Percentiles rank a stretch among this genome's conserved stretches.
These are phyloP conservation scores for Phrynosoma platyrhinos DNA, from an alignment of 2,113 vertebrate species.

Conservation along the genomic window DNA sequence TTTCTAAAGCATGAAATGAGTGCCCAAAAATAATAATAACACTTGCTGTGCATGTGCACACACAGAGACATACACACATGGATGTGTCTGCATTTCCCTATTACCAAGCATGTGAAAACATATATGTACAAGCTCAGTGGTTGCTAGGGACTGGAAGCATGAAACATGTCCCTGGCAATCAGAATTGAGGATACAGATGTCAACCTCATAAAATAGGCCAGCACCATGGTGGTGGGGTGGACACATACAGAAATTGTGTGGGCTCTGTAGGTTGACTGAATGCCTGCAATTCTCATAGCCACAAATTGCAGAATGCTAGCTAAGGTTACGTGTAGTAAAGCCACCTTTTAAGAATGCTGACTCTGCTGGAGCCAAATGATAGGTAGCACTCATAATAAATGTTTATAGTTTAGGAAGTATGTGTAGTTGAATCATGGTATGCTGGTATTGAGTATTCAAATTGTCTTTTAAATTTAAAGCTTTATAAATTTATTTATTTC, in stretches of 20 bases:
- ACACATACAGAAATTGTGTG: not conserved
- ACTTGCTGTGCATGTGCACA: too few species aligned
- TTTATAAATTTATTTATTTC: constrained; percentile 42
- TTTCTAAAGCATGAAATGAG: not conserved
- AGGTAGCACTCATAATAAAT: not conserved
- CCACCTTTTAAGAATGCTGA: not conserved
- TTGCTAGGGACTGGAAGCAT: not conserved
- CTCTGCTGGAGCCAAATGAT: not conserved
- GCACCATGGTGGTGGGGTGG: not conserved
- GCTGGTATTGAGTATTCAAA: not conserved
- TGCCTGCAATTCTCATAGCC: not conserved
- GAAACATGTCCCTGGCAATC: not conserved
- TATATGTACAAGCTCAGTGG: too few species aligned
- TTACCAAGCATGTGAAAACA: too few species aligned
- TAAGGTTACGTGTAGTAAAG: not conserved
- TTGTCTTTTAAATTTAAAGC: not conserved
- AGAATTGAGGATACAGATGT: not conserved
- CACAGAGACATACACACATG: too few species aligned
- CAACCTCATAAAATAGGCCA: not conserved
- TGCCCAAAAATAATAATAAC: not conserved
- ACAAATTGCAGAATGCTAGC: not conserved
- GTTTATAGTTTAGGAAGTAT: not conserved
- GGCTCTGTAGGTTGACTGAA: not conserved
- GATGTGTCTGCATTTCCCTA: too few species aligned
- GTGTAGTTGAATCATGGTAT: not conserved